Evolutionary conservation across 2,888 invertebrate genomes (phyloP).

Genomic region (Thereva nobilitata): DNA sequence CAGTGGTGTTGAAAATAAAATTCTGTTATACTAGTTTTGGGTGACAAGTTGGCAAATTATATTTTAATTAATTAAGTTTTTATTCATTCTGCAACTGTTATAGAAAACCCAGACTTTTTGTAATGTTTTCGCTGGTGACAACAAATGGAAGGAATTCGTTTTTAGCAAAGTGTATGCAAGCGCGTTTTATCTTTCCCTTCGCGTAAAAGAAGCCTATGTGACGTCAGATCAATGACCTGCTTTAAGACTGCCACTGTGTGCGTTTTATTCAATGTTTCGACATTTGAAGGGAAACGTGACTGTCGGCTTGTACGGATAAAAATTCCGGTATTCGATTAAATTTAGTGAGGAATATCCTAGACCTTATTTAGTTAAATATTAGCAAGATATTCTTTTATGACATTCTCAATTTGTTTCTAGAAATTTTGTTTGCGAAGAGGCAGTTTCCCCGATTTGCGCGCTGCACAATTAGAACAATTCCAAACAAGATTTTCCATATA

Average conservation of each 20-base stretch:
- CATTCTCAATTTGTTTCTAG: not conserved
- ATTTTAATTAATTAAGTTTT: not conserved
- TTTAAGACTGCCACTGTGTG: slow-evolving; percentile 30
- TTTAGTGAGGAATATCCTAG: too few species aligned
- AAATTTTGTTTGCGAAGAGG: not conserved
- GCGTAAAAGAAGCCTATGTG: slow-evolving; percentile 22
- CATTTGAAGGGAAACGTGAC: slow-evolving; percentile 6
- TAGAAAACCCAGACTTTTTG: too few species aligned
- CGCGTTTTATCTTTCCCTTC: not conserved
- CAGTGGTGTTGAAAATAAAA: not conserved
- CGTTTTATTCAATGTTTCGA: slow-evolving; percentile 8
- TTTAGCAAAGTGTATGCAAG: slow-evolving; percentile 14
- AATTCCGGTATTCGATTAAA: too few species aligned
- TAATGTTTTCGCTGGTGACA: not conserved
- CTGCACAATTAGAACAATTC: too few species aligned
- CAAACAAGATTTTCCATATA: too few species aligned
- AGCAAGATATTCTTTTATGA: too few species aligned
- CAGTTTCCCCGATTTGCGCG: not conserved
- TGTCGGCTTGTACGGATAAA: not conserved
- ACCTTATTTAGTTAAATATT: too few species aligned
- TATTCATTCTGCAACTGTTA: not conserved
- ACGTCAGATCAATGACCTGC: slow-evolving; percentile 40
- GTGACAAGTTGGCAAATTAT: slow-evolving; percentile 4
- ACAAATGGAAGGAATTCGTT: not conserved
- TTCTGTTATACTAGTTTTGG: not conserved